Percentiles rank a stretch among this genome's conserved stretches.
These are phyloP conservation scores for Drosophila setosimentum DNA, from an alignment of 2,888 invertebrate genomes.

Conservation along the genomic window DNA sequence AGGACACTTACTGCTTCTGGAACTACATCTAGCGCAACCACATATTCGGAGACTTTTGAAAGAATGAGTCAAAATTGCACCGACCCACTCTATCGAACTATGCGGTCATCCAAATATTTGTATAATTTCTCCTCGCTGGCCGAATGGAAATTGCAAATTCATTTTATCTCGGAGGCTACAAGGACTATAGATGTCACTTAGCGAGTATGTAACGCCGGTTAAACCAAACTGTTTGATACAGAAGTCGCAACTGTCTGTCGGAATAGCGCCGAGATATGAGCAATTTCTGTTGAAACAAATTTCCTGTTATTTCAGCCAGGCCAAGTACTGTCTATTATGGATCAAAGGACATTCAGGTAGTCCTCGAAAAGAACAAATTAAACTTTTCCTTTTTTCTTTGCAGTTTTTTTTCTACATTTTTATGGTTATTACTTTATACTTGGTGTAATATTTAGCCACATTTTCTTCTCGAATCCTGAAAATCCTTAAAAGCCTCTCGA, in stretches of 20 bases:
- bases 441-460: background rate
- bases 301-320: background rate
- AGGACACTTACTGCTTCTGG: background rate
- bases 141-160: too few relatives aligned
- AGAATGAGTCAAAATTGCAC: background rate
- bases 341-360: background rate
- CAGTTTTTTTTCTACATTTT: background rate
- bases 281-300: background rate
- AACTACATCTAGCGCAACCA: background rate
- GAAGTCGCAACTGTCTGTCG: background rate
- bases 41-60: background rate
- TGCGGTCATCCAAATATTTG: too few relatives aligned
- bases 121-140: too few relatives aligned
- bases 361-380: background rate
- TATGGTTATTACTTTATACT: too few relatives aligned
- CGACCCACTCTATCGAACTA: too few relatives aligned
- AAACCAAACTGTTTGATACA: too few relatives aligned
- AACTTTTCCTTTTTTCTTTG: background rate
- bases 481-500: background rate
- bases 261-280: background rate
- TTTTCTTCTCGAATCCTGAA: background rate
- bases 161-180: too few relatives aligned
- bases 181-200: too few relatives aligned
- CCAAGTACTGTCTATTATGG: background rate
- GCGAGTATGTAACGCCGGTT: too few relatives aligned